Conservation (phyloP, 2,888 invertebrate genomes). For the Sarcophaga rosellei region DNA sequence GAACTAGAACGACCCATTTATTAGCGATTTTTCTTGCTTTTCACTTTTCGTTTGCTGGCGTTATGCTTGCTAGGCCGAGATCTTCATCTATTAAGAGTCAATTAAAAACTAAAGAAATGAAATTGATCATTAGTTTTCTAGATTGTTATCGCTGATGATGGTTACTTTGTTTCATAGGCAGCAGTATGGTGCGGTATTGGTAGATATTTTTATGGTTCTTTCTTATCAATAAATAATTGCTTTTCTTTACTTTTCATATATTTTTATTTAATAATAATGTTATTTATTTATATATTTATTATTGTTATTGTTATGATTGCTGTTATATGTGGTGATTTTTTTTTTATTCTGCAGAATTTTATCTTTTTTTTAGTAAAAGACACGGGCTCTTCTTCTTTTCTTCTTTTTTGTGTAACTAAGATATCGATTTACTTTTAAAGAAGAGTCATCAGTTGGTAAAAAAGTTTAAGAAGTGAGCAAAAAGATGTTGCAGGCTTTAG, state of each 20-base stretch:
- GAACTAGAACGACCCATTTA: slow-evolving; percentile 79
- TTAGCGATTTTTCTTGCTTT: neutral
- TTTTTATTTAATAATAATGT: slow-evolving; percentile 12
- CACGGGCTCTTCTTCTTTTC: neutral
- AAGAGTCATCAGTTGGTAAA: neutral
- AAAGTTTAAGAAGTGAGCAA: neutral
- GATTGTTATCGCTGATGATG: slow-evolving; percentile 50
- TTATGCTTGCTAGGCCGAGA: neutral
- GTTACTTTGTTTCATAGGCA: neutral
- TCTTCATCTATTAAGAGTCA: slow-evolving; percentile 51
- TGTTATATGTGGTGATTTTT: slow-evolving; percentile 47
- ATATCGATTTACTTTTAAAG: neutral
- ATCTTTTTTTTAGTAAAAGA: neutral
- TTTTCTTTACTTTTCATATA: neutral
- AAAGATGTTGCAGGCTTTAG: neutral
- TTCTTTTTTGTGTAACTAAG: too few species aligned
- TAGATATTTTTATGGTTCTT: neutral
- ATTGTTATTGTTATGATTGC: slow-evolving; percentile 22
- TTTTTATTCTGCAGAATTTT: slow-evolving; percentile 1
- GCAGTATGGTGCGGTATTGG: slow-evolving; percentile 7
- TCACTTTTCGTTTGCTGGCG: neutral
- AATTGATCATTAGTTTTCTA: slow-evolving; percentile 31
- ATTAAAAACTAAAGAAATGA: slow-evolving; percentile 51
- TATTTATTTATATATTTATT: neutral
- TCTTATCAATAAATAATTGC: slow-evolving; percentile 60